Conservation (phyloP, 1,140 invertebrate species). For the Triops longicaudatus region DNA sequence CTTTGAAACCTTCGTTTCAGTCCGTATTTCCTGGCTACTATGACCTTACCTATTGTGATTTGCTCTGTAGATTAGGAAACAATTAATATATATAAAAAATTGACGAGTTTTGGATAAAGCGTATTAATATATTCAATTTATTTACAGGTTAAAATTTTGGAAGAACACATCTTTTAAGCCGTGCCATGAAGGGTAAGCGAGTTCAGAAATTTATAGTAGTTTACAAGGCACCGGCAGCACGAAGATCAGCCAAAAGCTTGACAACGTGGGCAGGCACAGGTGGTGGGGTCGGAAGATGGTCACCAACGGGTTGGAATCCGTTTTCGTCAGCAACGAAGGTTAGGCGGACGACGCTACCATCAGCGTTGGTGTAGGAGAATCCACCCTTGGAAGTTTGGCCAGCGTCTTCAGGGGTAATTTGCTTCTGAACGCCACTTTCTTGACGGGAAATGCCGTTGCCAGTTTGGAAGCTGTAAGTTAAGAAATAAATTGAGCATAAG, state of each 20-base stretch:
- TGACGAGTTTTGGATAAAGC: too few species aligned
- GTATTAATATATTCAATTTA: too few species aligned
- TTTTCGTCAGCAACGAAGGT: slow-evolving; percentile 34
- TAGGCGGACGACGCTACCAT: slow-evolving; percentile 32
- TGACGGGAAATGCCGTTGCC: slow-evolving; percentile 67
- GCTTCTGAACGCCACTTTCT: slow-evolving; percentile 69
- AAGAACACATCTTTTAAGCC: not conserved
- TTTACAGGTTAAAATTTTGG: too few species aligned
- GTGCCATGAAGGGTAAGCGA: not conserved
- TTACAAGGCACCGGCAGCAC: slow-evolving; percentile 21
- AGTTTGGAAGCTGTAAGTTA: slow-evolving; percentile 58
- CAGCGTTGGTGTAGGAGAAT: slow-evolving; percentile 31
- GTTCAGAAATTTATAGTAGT: not conserved
- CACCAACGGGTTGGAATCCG: slow-evolving; percentile 34
- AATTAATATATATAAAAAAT: too few species aligned
- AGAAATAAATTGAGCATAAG: not conserved
- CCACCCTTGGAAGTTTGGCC: slow-evolving; percentile 47
- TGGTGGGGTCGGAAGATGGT: slow-evolving; percentile 33
- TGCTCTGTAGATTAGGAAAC: too few species aligned
- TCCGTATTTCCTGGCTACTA: too few species aligned
- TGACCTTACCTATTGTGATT: too few species aligned
- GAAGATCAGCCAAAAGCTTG: slow-evolving; percentile 22
- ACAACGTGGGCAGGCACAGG: slow-evolving; percentile 29
- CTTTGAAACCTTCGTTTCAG: too few species aligned
- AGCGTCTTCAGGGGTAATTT: slow-evolving; percentile 47